Evolutionary conservation across 2,113 vertebrate species (phyloP).

Genomic region (Amazona guildingii): DNA sequence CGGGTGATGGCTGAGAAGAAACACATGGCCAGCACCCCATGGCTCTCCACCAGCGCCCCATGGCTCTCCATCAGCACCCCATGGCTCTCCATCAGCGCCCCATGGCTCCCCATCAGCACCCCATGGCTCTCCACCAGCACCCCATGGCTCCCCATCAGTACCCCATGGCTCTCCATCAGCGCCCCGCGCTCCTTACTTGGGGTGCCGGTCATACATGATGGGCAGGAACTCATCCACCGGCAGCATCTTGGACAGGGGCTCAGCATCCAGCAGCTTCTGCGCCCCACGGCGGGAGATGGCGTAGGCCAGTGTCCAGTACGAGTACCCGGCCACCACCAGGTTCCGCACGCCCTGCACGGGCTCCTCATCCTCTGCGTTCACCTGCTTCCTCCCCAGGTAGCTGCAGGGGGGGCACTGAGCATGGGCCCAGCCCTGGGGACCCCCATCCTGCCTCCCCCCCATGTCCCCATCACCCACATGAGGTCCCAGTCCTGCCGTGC

Average conservation of each 20-base stretch:
- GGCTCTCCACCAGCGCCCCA: neutral
- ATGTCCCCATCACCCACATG: conserved; percentile 73
- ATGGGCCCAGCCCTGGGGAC: fast-evolving
- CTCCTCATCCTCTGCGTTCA: conserved; percentile 82
- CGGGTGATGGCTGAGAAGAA: neutral
- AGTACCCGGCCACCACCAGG: conserved; percentile 88
- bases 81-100: too few relatives aligned
- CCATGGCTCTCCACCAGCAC: too few relatives aligned
- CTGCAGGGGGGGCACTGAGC: conserved; percentile 40
- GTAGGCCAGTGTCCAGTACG: conserved; percentile 94
- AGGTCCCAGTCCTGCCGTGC: conserved; percentile 89
- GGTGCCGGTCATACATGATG: conserved; percentile 96
- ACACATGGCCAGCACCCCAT: neutral
- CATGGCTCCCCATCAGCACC: neutral
- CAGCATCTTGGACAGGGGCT: conserved; percentile 91
- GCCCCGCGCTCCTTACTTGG: conserved; percentile 80
- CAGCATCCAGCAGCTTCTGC: conserved; percentile 86
- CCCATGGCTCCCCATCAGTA: neutral
- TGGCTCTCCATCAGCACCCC: too few relatives aligned
- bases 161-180: too few relatives aligned
- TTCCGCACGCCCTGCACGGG: conserved; percentile 80
- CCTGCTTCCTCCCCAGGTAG: conserved; percentile 94
- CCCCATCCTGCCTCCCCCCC: neutral
- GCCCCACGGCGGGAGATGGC: conserved; percentile 87
- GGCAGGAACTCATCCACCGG: conserved; percentile 96